Conservation (phyloP, 1,140 invertebrate genomes). For the Heliconius hermathena region DNA sequence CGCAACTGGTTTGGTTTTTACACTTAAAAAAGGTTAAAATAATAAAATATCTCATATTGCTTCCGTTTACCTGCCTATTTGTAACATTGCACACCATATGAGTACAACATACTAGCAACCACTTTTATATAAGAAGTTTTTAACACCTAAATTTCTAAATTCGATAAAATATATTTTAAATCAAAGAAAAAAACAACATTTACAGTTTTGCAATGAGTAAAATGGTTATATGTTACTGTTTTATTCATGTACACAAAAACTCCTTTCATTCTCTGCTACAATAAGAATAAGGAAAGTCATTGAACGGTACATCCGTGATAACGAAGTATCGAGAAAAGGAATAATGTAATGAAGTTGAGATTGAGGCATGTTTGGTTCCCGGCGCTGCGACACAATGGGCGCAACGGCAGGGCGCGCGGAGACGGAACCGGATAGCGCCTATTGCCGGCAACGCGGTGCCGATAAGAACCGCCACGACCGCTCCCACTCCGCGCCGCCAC, state of each 20-base stretch:
- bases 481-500: slow-evolving; percentile 49
- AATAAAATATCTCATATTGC: no score
- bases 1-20: no score
- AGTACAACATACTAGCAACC: no score
- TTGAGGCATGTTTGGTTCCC: slow-evolving; percentile 53
- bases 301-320: slow-evolving; percentile 45
- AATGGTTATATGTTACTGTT: no score
- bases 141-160: no score
- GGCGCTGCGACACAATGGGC: slow-evolving; percentile 61
- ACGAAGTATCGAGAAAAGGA: slow-evolving; percentile 58
- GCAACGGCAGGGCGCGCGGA: slow-evolving; percentile 50
- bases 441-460: slow-evolving; percentile 71
- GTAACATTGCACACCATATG: no score
- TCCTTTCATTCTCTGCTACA: not conserved
- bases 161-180: no score
- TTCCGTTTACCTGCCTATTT: no score
- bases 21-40: no score
- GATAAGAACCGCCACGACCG: slow-evolving; percentile 65
- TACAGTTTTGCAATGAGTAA: no score
- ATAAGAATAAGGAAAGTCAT: slow-evolving; percentile 41
- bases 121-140: no score
- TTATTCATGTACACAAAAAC: not conserved
- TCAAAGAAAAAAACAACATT: no score
- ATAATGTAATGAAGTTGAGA: slow-evolving; percentile 71
- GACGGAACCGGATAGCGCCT: slow-evolving; percentile 80